These are phyloP conservation scores for Apotomis turbidana DNA, from an alignment of 2,888 invertebrate genomes.

Conservation along the genomic window DNA sequence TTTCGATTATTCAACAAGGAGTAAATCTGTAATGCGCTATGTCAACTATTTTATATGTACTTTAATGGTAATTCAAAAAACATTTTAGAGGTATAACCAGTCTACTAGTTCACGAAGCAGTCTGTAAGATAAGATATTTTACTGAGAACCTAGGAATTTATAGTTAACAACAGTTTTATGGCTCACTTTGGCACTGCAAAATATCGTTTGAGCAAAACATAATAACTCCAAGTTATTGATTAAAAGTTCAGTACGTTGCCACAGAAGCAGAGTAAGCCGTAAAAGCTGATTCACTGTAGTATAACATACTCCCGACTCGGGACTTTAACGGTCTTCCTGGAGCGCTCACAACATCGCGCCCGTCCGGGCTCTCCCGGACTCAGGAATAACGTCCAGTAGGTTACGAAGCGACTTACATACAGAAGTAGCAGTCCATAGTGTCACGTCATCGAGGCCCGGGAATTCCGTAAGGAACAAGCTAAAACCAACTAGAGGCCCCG, in stretches of 20 bases:
- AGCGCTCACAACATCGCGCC: not conserved
- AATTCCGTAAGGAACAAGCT: conserved; percentile 60
- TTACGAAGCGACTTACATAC: conserved; percentile 61
- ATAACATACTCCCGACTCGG: conserved; percentile 56
- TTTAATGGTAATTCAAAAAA: conserved; percentile 67
- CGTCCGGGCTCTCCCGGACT: conserved; percentile 49
- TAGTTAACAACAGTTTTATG: conserved; percentile 74
- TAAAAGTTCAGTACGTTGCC: conserved; percentile 58
- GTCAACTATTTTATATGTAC: conserved; percentile 66
- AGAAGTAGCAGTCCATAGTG: conserved; percentile 65
- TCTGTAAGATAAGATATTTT: conserved; percentile 78
- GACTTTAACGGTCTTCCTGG: conserved; percentile 44
- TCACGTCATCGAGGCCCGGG: conserved; percentile 58
- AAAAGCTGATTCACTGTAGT: conserved; percentile 68
- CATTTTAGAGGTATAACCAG: conserved; percentile 78
- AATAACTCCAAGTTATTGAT: conserved; percentile 60
- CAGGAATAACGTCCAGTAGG: conserved; percentile 53
- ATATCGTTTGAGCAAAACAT: conserved; percentile 76
- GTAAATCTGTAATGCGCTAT: conserved; percentile 68
- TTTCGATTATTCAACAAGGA: conserved; percentile 63
- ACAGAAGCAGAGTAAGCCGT: conserved; percentile 81
- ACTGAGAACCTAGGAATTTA: conserved; percentile 73
- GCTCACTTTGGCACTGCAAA: conserved; percentile 82
- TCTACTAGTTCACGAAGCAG: conserved; percentile 80
- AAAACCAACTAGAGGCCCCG: conserved; percentile 55